Conservation (phyloP, 2,113 vertebrate genomes). For the Myiozetetes cayanensis region DNA sequence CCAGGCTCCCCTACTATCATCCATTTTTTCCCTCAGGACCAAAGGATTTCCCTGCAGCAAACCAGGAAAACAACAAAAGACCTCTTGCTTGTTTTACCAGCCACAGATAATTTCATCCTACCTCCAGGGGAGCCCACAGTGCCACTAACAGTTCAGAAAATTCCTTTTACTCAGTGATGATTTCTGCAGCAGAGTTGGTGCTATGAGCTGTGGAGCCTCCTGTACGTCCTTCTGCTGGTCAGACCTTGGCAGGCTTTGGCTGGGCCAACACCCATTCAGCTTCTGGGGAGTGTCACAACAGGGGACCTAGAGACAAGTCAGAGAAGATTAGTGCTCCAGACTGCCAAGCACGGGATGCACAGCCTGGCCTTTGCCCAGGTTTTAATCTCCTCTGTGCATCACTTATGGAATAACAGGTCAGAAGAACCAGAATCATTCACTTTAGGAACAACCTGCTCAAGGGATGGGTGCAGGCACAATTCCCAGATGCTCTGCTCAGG, state of each 20-base stretch:
- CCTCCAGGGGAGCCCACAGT: neutral
- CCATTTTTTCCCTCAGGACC: neutral
- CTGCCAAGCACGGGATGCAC: neutral
- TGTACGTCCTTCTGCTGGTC: neutral
- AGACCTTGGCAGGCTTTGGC: neutral
- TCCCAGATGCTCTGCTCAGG: fast-evolving
- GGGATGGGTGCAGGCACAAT: neutral
- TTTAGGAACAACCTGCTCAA: neutral
- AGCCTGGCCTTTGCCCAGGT: neutral
- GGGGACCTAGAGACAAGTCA: neutral
- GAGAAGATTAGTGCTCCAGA: neutral
- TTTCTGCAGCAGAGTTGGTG: neutral
- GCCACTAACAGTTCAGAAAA: neutral
- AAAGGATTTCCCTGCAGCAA: neutral
- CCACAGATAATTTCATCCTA: neutral
- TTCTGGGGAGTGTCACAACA: neutral
- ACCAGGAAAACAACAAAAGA: neutral
- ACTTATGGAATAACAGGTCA: neutral
- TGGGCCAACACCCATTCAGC: neutral
- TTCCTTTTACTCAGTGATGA: neutral
- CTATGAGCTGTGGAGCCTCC: neutral
- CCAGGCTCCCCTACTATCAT: neutral
- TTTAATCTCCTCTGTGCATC: neutral
- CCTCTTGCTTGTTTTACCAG: neutral
- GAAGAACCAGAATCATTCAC: neutral